phyloP scores from a whole-genome alignment of 1,140 invertebrate genomes.

The Achatina immaculata region DNA sequence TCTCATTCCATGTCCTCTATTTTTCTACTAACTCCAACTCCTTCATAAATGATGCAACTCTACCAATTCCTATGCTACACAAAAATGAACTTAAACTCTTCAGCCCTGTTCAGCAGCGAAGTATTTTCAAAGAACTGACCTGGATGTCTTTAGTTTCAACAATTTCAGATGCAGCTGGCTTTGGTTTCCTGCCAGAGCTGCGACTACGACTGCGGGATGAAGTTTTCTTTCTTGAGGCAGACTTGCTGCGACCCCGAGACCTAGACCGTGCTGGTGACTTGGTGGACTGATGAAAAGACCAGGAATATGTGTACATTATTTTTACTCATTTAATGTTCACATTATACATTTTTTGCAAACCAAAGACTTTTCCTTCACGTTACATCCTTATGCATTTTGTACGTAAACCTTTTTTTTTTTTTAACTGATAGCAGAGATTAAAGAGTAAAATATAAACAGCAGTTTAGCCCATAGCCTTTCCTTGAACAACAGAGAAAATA shows the following conservation, averaged over 20 bases:
- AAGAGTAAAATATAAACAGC: too few relatives aligned
- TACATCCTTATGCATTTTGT: too few relatives aligned
- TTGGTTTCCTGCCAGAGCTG: conserved; percentile 45
- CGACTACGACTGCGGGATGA: conserved; percentile 53
- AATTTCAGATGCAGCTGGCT: neutral
- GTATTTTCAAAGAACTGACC: neutral
- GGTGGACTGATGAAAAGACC: neutral
- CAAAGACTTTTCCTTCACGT: too few relatives aligned
- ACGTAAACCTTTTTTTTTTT: too few relatives aligned
- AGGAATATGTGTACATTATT: too few relatives aligned
- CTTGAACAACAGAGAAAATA: too few relatives aligned
- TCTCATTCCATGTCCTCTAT: neutral
- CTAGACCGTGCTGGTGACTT: conserved; percentile 29
- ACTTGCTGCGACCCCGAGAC: conserved; percentile 45
- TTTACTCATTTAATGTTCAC: too few relatives aligned
- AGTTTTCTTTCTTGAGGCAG: conserved; percentile 37
- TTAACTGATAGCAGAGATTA: too few relatives aligned
- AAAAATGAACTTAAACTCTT: neutral
- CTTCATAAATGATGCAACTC: too few relatives aligned
- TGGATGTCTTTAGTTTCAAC: conserved; percentile 30
- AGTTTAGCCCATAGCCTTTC: too few relatives aligned
- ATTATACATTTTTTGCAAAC: too few relatives aligned
- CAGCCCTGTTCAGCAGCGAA: neutral
- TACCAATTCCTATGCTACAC: neutral
- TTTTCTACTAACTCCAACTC: too few relatives aligned